Conservation (phyloP, 2,797 vertebrate genomes). For the Balearica regulorum region DNA sequence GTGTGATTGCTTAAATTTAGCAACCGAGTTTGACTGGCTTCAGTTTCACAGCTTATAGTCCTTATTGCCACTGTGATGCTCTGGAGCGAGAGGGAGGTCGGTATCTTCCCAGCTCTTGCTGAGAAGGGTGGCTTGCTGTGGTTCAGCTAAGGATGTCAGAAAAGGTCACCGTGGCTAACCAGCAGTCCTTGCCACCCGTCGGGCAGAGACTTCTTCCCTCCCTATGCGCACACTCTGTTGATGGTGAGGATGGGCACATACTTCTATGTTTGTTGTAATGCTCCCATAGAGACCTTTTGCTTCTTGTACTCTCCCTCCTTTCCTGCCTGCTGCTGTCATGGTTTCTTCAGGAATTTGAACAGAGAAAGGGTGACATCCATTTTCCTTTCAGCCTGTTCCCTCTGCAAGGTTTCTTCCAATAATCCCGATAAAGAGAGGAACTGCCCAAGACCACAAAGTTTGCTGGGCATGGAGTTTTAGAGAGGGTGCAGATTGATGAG, state of each 20-base stretch:
- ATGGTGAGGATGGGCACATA: background rate
- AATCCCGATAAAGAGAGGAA: background rate
- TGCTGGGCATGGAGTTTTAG: background rate
- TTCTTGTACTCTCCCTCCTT: background rate
- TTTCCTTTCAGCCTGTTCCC: background rate
- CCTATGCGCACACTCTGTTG: background rate
- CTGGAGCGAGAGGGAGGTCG: background rate
- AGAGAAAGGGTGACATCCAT: background rate
- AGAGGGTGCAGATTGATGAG: background rate
- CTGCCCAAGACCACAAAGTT: background rate
- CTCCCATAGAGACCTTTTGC: conserved; percentile 35
- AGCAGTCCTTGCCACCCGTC: fast-evolving
- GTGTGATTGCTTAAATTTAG: conserved; percentile 46
- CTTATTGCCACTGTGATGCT: background rate
- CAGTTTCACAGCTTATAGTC: conserved; percentile 1
- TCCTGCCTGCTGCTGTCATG: background rate
- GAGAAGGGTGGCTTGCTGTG: background rate
- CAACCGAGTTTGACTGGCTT: background rate
- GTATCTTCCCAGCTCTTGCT: background rate
- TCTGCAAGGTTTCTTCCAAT: background rate
- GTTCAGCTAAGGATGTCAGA: background rate
- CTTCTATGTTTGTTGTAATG: conserved; percentile 31
- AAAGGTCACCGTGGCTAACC: background rate
- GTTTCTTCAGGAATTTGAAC: background rate
- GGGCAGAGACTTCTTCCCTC: background rate